Evolutionary conservation across 2,888 invertebrate species (phyloP), one percentile per base, ranked within the genome.

Genomic region (Colostygia pectinataria): DNA sequence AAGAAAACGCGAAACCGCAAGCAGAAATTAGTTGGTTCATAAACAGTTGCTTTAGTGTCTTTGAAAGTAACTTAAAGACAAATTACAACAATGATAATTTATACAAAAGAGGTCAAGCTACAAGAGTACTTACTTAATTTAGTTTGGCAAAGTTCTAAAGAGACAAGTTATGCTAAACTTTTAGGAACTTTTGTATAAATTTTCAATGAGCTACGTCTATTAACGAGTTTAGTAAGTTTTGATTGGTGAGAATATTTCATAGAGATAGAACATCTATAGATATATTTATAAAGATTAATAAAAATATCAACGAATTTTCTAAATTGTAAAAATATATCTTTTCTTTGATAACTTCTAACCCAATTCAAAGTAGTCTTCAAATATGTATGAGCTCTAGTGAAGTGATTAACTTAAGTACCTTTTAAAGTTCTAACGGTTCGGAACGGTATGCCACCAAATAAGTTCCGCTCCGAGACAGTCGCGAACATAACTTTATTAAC

Each of bases 221-320:
- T 40, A 84, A 80, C 74, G 77, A 83, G 74, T 82, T 84, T 76
- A 69, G 65, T 68, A 80, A 85, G 73, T 85, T 80, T 71, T 79
- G 78, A 83, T 83, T 82, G 79, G 79, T 73, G 77, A 55, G 73
- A 77, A 80, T 80, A 74, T 69, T 76, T 37, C 65, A 68, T 66
- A 32, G 20, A 5, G 20, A n/a, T n/a, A n/a, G n/a, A n/a, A n/a
- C n/a, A n/a, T 20, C 6, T 20, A 5, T 20, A 20, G 20, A 20
- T 20, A 20, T 2, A 20, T 20, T 6, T 20, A 20, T 20, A 1
- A 6, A 20, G 20, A 5, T 6, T 20, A 20, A 5, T 15, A 4
- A n/a, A n/a, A n/a, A n/a, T n/a, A n/a, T n/a, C n/a, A n/a, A n/a
- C n/a, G n/a, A n/a, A n/a, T n/a, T n/a, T n/a, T n/a, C n/a, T n/a